These are phyloP conservation scores for Dicrostonyx torquatus DNA, from an alignment of 2,797 vertebrate genomes.

Conservation along the genomic window DNA sequence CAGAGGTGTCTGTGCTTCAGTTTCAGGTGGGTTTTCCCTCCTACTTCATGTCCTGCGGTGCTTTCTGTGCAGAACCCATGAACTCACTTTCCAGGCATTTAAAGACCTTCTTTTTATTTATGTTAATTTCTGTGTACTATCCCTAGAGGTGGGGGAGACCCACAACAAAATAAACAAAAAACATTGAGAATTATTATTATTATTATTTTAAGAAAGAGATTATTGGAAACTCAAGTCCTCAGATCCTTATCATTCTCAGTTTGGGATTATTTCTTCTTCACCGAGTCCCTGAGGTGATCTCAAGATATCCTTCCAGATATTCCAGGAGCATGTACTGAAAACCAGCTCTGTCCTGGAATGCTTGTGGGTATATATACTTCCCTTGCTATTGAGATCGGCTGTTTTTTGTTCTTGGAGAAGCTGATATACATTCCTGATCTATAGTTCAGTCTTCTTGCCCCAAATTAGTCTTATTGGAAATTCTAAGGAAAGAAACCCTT, in stretches of 20 bases:
- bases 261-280: not conserved
- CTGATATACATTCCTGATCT: not conserved
- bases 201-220: not conserved
- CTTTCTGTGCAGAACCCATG: not conserved
- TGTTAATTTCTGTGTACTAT: not conserved
- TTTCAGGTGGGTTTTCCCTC: not conserved
- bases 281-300: not conserved
- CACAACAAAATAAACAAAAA: not conserved
- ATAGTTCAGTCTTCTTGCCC: not conserved
- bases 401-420: not conserved
- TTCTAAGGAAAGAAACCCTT: not conserved
- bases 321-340: not conserved
- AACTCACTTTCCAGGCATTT: not conserved
- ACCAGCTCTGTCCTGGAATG: not conserved
- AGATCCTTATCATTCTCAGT: constrained; percentile 9
- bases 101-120: not conserved
- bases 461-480: not conserved
- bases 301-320: not conserved
- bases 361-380: not conserved
- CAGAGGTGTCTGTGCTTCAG: not conserved
- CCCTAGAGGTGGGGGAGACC: not conserved
- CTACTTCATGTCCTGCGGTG: not conserved
- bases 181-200: not conserved
- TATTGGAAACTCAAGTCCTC: not conserved
- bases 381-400: not conserved